Evolutionary conservation across 2,888 invertebrate genomes (phyloP), one percentile per base, ranked within the genome.

Genomic region (Epistrophe grossulariae): DNA sequence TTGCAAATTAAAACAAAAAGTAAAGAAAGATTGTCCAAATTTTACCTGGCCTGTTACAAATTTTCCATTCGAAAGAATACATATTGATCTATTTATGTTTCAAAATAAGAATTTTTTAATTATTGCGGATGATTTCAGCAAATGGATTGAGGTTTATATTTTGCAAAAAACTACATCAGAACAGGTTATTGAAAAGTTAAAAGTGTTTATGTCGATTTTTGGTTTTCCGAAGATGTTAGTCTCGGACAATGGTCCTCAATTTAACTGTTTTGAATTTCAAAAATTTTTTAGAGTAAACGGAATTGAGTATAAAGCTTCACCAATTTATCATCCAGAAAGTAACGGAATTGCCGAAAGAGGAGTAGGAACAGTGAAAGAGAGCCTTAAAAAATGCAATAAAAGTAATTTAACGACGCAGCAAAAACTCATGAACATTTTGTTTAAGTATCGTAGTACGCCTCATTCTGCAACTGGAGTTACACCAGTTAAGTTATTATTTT

Each of bases 171-270:
- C n/a, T n/a, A n/a, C n/a, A n/a, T n/a, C n/a, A n/a, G n/a, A n/a
- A n/a, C n/a, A n/a, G n/a, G n/a, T n/a, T n/a, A n/a, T n/a, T n/a
- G n/a, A n/a, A n/a, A n/a, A n/a, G n/a, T n/a, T n/a, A n/a, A n/a
- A n/a, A n/a, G n/a, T n/a, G 8, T 35, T 68, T 8, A 73, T 85
- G 72, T 73, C 72, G 11, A 52, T 48, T 48, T 85, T 78, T 45
- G 79, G 76, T 4, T 70, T 79, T 76, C 79, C 76, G 43, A 66
- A 66, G 40, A 40, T 24, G 15, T 59, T 80, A 28, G 80, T 74
- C 7, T 60, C 52, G 17, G 80, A 80, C 45, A 83, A 83, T 48
- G 78, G 73, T n/a, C 78, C 83, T n/a, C 73, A 79, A 66, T 87
- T 83, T 68, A 38, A 74, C 4, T 57, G 79, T 45, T 57, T 57